These are phyloP conservation scores for Saccostrea glomerata DNA, from an alignment of 1,140 invertebrate genomes.

Conservation along the genomic window DNA sequence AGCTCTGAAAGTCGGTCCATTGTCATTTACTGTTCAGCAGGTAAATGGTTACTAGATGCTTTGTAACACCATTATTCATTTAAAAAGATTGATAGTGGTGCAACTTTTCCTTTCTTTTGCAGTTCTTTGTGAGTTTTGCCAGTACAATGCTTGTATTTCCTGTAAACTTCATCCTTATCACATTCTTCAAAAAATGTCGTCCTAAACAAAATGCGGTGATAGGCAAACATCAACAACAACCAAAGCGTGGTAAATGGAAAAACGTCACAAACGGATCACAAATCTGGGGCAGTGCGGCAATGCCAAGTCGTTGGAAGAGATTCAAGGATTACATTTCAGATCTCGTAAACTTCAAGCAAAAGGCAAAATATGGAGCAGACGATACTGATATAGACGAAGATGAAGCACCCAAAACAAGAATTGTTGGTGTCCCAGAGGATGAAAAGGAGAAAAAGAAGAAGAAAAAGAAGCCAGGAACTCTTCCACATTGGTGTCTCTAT, in stretches of 20 bases:
- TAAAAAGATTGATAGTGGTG: not conserved
- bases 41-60: not conserved
- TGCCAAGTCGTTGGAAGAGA: slow-evolving; percentile 56
- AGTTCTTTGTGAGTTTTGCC: slow-evolving; percentile 74
- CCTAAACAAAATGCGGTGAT: slow-evolving; percentile 70
- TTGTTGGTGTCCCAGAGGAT: slow-evolving; percentile 56
- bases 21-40: slow-evolving; percentile 55
- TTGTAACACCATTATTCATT: not conserved
- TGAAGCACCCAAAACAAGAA: slow-evolving; percentile 51
- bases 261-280: slow-evolving; percentile 61
- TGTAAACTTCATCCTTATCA: slow-evolving; percentile 74
- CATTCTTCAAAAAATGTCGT: slow-evolving; percentile 73
- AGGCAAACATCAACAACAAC: slow-evolving; percentile 64
- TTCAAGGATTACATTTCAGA: slow-evolving; percentile 69
- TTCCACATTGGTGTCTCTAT: slow-evolving; percentile 77
- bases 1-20: slow-evolving; percentile 51
- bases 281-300: slow-evolving; percentile 45
- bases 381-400: slow-evolving; percentile 58
- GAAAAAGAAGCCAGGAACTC: slow-evolving; percentile 72
- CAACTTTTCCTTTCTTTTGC: slow-evolving; percentile 4
- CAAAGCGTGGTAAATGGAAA: slow-evolving; percentile 69
- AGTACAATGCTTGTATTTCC: slow-evolving; percentile 76
- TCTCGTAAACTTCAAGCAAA: slow-evolving; percentile 67
- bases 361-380: slow-evolving; percentile 63
- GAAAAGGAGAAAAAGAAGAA: slow-evolving; percentile 62